Evolutionary conservation across 2,113 vertebrate genomes (phyloP), one percentile per base, ranked within the genome.

Genomic region (Thymallus thymallus): DNA sequence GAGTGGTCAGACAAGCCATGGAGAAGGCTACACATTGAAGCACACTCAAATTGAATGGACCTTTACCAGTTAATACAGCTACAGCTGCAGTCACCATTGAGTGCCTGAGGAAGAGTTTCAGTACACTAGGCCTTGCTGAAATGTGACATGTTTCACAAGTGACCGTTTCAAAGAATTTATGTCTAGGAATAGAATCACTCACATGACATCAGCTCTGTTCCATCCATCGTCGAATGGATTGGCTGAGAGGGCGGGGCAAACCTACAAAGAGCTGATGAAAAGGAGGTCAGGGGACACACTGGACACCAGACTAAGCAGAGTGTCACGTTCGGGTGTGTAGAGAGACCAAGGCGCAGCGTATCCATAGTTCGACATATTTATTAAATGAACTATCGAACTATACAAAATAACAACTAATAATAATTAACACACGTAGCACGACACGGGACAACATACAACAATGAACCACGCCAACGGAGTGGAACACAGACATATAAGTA

Each of bases 1-100:
- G 58, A 78, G 41, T 68, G 71, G 71, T 71, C 76, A 18, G 74
- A 71, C 7, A 67, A n/a, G 22, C 68, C 74, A 22, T 80, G 77
- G 75, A 24, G 51, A 4, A 72, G 75, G 20, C 32, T 80, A 1
- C 75, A 83, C 35, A n/a, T 78, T 13, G 82, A 80, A 16, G 65
- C 60, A 16, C n/a, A 81, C 3, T 73, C 68, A 4, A 82, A 79
- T 22, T 80, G 70, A 69, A 16, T 80, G 4, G 76, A 76, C 0
- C 24, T 75, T 10, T 56, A 72, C 73, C 73, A 6, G 70, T 72
- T 5, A 71, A 68, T 23, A 72, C 24, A 10, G 65, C 75, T 18
- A 62, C 22, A 35, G 6, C 6, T 35, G 66, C 75, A 22, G 67
- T 22, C 3, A 82, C 74, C 6, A 64, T 76, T 12, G 66, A 80